Base-by-base conservation (phyloP, 2,888 invertebrate species). In the Thysanoteuthis rhombus region DNA sequence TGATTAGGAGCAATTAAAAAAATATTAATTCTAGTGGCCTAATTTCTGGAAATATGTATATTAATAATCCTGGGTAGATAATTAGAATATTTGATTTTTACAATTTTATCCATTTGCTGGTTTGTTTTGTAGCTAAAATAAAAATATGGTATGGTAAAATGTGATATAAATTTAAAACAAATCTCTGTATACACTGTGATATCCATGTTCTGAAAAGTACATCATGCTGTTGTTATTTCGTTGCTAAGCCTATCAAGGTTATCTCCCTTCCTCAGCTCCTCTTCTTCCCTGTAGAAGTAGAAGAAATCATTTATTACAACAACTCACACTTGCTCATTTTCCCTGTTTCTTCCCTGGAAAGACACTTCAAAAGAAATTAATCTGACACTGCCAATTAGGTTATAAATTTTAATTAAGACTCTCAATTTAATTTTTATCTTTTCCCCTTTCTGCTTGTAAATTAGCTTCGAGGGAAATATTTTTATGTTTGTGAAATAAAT, bases 371-470 rank as follows among this genome's bases (percentile, higher is more conserved):
- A 75, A 75, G 75, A 75, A 75, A 75, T 75, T 75, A 75, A 75
- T 36, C 75, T 75, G n/a, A 16, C 75, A 75, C 75, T 19, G n/a
- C 36, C n/a, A 75, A 75, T 75, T 75, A 75, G 75, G 75, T 75
- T 75, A 75, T 75, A 75, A 75, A 75, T 75, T 75, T 75, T 75
- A 75, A 75, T 75, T 75, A 75, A 75, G n/a, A 75, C n/a, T 75
- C 36, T 75, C 75, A n/a, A 75, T 75, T 75, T 16, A n/a, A 16
- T 75, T 75, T 75, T 10, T 36, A 75, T 36, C 75, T 75, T 36
- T 75, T 75, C 58, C n/a, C 6, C 58, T 75, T 75, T 75, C 75
- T 75, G n/a, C 12, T 75, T 75, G n/a, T 75, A 75, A 75, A 75
- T 75, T 75, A 75, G 75, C n/a, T 36, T n/a, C 75, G 1, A 75